phyloP scores from a whole-genome alignment of 2,113 vertebrate genomes.

The Bothrops jararaca region DNA sequence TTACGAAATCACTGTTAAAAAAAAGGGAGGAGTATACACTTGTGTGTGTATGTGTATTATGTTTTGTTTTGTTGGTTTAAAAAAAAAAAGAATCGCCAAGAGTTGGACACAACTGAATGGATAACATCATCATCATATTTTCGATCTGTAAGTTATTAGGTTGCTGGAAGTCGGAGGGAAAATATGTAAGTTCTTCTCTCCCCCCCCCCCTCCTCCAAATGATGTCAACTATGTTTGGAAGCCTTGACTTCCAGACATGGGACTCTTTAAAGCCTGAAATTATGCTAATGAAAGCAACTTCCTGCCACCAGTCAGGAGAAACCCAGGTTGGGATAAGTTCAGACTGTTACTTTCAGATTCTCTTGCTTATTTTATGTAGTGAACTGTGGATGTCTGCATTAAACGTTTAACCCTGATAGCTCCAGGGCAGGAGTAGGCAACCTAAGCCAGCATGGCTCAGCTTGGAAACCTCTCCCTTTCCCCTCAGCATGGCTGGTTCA shows the following conservation, averaged over 20 bases:
- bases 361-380: neutral
- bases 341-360: neutral
- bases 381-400: neutral
- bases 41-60: no score
- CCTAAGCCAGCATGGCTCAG: no score
- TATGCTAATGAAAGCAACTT: neutral
- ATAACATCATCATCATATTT: neutral
- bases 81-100: neutral
- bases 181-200: neutral
- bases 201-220: neutral
- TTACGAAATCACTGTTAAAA: no score
- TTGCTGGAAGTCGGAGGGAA: neutral
- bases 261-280: neutral
- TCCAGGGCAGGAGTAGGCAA: neutral
- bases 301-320: neutral
- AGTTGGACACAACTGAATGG: neutral
- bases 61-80: no score
- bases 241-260: neutral
- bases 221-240: neutral
- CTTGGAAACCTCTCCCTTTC: no score
- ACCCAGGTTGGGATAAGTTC: neutral
- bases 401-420: no score
- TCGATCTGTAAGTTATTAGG: neutral
- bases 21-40: no score
- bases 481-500: no score